phyloP scores from a whole-genome alignment of 2,888 invertebrate species.

The Diadegma fenestrale region DNA sequence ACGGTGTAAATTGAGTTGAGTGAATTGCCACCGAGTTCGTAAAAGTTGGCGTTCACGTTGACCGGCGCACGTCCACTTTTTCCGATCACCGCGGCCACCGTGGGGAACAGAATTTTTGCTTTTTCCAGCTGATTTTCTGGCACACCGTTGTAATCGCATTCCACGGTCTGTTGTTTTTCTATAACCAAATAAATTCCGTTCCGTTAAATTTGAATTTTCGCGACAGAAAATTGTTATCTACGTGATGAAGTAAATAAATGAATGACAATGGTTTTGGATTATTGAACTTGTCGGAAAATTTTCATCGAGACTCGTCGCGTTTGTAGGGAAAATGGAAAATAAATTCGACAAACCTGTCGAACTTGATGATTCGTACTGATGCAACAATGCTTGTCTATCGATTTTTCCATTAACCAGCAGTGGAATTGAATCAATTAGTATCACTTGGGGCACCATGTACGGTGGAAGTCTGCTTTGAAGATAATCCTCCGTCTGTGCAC shows the following conservation, averaged over 20 bases:
- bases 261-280: not conserved
- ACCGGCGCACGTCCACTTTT: slow-evolving; percentile 88
- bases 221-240: not conserved
- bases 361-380: slow-evolving; percentile 89
- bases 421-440: slow-evolving; percentile 91
- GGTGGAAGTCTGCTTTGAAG: slow-evolving; percentile 89
- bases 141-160: slow-evolving; percentile 89
- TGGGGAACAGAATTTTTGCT: slow-evolving; percentile 90
- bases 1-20: slow-evolving; percentile 94
- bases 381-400: slow-evolving; percentile 92
- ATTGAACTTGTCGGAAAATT: not conserved
- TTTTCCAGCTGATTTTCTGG: slow-evolving; percentile 87
- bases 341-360: slow-evolving; percentile 65
- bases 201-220: not conserved
- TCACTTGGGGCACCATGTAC: slow-evolving; percentile 92
- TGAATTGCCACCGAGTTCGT: slow-evolving; percentile 94
- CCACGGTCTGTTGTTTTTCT: slow-evolving; percentile 87
- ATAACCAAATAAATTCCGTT: slow-evolving; percentile 77
- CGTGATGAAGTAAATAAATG: not conserved
- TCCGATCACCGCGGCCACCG: slow-evolving; percentile 90
- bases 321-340: not conserved
- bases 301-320: not conserved
- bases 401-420: slow-evolving; percentile 94
- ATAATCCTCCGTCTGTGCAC: slow-evolving; percentile 88
- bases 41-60: slow-evolving; percentile 90